Percentiles rank a stretch among this genome's conserved stretches.
Evolutionary conservation across 2,797 vertebrate genomes (phyloP).

Genomic region (Rhynchotus rufescens): DNA sequence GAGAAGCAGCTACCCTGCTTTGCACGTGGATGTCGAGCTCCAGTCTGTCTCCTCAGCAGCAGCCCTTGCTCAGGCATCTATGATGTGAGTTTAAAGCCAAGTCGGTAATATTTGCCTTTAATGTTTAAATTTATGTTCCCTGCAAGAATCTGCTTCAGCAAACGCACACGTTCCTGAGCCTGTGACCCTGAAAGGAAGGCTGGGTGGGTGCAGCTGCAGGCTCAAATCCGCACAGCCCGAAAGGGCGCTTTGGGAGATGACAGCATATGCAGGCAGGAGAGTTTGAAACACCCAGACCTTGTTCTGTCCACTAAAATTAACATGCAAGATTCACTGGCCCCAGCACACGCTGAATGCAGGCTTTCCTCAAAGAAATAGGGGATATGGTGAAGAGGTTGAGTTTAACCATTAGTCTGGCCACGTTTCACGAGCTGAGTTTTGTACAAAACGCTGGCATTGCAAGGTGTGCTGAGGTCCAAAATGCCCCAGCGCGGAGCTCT

Average conservation of each 20-base stretch:
- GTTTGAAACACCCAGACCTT: neutral
- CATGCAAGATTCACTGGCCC: neutral
- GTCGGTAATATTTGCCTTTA: neutral
- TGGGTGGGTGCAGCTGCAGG: neutral
- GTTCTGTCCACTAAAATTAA: neutral
- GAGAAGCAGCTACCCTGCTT: slow-evolving; percentile 27
- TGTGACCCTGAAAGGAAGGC: neutral
- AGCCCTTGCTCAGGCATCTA: neutral
- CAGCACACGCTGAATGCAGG: neutral
- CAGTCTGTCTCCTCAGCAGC: slow-evolving; percentile 18
- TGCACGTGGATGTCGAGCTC: neutral
- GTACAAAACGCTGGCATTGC: neutral
- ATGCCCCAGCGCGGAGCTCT: neutral
- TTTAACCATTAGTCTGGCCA: neutral
- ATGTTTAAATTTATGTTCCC: neutral
- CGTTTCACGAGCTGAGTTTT: neutral
- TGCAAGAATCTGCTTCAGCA: neutral
- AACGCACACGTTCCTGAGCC: neutral
- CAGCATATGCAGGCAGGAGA: neutral
- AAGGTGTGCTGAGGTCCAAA: neutral
- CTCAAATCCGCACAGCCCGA: neutral
- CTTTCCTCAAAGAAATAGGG: neutral
- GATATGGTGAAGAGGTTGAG: neutral
- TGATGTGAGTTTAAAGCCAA: slow-evolving; percentile 19
- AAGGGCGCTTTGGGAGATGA: neutral